Evolutionary conservation across 2,888 invertebrate genomes (phyloP), one percentile per base, ranked within the genome.

Genomic region (Synanthedon myopaeformis): DNA sequence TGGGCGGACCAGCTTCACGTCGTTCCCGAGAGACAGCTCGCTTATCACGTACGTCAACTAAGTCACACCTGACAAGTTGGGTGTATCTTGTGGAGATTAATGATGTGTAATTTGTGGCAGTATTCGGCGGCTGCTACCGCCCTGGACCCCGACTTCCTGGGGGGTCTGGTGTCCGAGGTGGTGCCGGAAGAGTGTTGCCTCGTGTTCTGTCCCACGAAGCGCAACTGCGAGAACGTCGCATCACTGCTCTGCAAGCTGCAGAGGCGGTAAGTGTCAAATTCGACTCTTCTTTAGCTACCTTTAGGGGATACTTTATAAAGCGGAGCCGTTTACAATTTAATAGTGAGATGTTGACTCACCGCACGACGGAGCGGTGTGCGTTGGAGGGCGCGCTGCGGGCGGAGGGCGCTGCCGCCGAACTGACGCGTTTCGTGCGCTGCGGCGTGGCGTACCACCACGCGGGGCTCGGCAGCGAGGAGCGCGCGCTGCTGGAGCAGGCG

Each of bases 361-460:
- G 73, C 0, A 51, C 41, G 0, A 49, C 42, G 1, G 81, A 82
- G 57, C 77, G 85, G 0, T 52, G 19, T 8, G 62, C 64, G 14
- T 59, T 85, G 13, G 61, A 61, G 58, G 76, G 83, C 52, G 91
- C 92, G 10, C 71, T 96, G 42, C 76, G 87, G 48, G 83, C 83
- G 19, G 95, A 95, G 72, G 92, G 93, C 11, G 89, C 90, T 28
- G 89, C 93, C 66, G 89, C 90, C 0, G 90, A 91, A 1, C 82
- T 97, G 60, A 76, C 85, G 42, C 88, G 89, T 54, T 92, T 92
- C 1, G 89, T 95, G 53, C 91, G 91, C 23, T 93, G 85, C 80
- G 98, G 98, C 2, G 89, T 99, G 23, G 98, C 95, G 10, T 98
- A 94, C 85, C 99, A 99, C 79, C 98, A 99, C 86, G 94, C 95